Conservation (phyloP, 2,113 vertebrate genomes). For the Edolisoma coerulescens region DNA sequence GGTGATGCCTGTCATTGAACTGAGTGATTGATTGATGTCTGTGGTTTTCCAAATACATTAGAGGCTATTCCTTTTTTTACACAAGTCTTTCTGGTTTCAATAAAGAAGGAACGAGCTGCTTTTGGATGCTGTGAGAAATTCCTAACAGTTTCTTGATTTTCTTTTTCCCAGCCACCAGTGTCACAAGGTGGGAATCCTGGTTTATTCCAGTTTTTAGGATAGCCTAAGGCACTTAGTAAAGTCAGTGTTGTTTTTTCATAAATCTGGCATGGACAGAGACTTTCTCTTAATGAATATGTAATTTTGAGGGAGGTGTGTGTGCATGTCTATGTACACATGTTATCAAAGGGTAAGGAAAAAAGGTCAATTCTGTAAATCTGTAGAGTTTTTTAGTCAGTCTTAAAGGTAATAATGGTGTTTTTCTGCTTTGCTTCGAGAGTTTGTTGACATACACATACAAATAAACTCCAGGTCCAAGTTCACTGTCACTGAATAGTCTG, state of each 20-base stretch:
- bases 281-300: neutral
- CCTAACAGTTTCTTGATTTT: neutral
- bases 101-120: neutral
- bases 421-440: neutral
- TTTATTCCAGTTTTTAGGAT: neutral
- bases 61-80: neutral
- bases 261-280: neutral
- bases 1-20: neutral
- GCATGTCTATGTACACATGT: fast-evolving
- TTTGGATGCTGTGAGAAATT: neutral
- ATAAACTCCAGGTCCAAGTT: neutral
- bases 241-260: neutral
- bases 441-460: neutral
- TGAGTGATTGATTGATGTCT: neutral
- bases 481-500: neutral
- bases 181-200: neutral
- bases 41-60: neutral
- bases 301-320: neutral
- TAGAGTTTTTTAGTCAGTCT: neutral
- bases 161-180: neutral
- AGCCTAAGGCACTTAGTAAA: neutral
- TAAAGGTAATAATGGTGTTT: neutral
- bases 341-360: neutral
- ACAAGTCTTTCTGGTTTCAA: neutral
- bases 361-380: neutral